Base-by-base conservation (phyloP, 2,888 invertebrate species). In the Melinopterus prodromus region DNA sequence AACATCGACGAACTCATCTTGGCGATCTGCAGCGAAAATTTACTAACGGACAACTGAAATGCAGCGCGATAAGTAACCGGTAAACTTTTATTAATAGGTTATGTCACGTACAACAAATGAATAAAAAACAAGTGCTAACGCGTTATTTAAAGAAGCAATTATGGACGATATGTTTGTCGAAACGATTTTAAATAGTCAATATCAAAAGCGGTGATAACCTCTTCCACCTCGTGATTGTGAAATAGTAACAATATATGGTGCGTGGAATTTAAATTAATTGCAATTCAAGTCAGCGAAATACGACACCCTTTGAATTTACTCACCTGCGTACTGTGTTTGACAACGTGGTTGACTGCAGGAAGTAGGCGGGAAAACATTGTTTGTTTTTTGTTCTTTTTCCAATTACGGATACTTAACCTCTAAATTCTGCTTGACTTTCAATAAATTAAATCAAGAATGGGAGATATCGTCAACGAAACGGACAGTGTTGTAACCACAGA, bases 1-100 rank as follows among this genome's bases (percentile, higher is more conserved):
- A 95, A 85, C 71, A 93, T 83, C 84, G 91, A 90, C 69, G 88
- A 85, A 83, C 86, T 87, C 88, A 88, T 88, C 81, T 82, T 87
- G 38, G 38, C 70, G 1, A 76, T 35, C 15, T 78, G 77, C 69
- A 16, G 9, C 9, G n/a, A 26, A 9, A 35, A 74, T 16, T 74
- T 74, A 35, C 37, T 0, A 74, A 36, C 1, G 16, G 36, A 72
- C 12, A 71, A 26, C 35, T 16, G 7, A 71, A 35, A 71, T 71
- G 7, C 16, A 35, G 15, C 16, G 35, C 72, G 26, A 26, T 26
- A 16, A 14, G 72, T 16, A 26, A 72, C 26, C 16, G 16, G 72
- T 7, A 26, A 26, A 26, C 26, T 26, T 26, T 72, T 14, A 16
- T 7, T 14, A 72, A 72, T 72, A 53, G 53, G 53, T 26, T 15